Percentiles rank a stretch among this genome's conserved stretches.
phyloP scores from a whole-genome alignment of 2,113 vertebrate species.

The Nothoprocta perdicaria region DNA sequence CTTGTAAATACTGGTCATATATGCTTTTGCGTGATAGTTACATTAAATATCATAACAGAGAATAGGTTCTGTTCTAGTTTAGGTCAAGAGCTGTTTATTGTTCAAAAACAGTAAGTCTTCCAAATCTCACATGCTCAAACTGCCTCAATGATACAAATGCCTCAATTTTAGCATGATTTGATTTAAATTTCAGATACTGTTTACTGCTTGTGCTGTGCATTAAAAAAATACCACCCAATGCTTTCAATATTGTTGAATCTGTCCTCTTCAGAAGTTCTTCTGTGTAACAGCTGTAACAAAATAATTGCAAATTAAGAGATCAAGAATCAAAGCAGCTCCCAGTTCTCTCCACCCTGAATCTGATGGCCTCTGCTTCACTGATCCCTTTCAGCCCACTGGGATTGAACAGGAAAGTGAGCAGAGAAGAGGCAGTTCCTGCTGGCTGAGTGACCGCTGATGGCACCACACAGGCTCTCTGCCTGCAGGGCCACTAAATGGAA shows the following conservation, averaged over 20 bases:
- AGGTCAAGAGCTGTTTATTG: not conserved
- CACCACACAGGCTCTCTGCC: not conserved
- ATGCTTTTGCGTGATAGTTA: rapidly evolving
- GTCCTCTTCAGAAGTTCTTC: too few species aligned
- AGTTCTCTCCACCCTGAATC: too few species aligned
- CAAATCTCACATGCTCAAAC: not conserved
- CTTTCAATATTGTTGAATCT: too few species aligned
- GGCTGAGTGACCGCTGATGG: not conserved
- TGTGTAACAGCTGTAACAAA: too few species aligned
- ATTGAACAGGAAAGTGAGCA: not conserved
- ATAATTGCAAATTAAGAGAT: too few species aligned
- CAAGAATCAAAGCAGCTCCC: too few species aligned
- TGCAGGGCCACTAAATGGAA: not conserved
- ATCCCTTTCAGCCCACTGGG: not conserved
- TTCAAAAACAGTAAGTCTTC: not conserved
- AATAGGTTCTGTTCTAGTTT: not conserved
- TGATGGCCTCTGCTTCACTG: not conserved
- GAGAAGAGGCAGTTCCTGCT: not conserved
- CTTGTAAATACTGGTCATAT: not conserved
- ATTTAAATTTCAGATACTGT: too few species aligned
- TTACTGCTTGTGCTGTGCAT: too few species aligned
- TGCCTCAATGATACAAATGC: too few species aligned
- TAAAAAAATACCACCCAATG: too few species aligned
- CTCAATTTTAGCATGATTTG: too few species aligned
- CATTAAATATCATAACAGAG: not conserved